Evolutionary conservation across 2,888 invertebrate species (phyloP), one percentile per base, ranked within the genome.

Genomic region (Tenthredo notha): DNA sequence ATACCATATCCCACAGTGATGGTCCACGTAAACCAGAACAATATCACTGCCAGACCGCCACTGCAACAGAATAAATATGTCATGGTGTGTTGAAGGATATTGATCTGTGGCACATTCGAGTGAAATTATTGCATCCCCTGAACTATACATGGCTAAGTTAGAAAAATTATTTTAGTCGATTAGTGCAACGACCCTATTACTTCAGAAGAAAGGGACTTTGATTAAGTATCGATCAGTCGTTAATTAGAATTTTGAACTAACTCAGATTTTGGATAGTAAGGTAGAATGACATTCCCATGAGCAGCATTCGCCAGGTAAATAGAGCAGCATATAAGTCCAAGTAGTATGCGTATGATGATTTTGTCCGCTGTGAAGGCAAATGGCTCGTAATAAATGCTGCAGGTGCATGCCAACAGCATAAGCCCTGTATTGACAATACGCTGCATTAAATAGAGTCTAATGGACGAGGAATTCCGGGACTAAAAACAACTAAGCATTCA

Each of bases 371-470:
- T n/a, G 54, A 47, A 72, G 33, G 54, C 43, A 21, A 84, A 84
- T n/a, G 84, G 84, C 37, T 84, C 84, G 72, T 72, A 54, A 84
- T 84, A 84, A 74, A 84, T 84, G 72, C 54, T 84, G 54, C 84
- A 84, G 6, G 84, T 72, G 50, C 72, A 72, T 50, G 54, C 72
- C 7, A 84, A 33, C 37, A 84, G 74, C 37, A 84, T 18, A 15
- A 84, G 74, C 12, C 84, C 84, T 84, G 72, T 9, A 40, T 72
- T 50, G 5, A 54, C 6, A 50, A 54, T 33, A 33, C 7, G 4
- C 15, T 70, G 61, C 61, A 61, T 61, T 12, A 61, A 21, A 25
- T 61, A 21, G 9, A 61, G 25, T 25, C 10, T 12, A 61, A 10
- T 61, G 9, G 10, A 61, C 25, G 2, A 61, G 10, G 10, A 25